Conservation (phyloP, 2,888 invertebrate species). For the Leptinotarsa juncta region DNA sequence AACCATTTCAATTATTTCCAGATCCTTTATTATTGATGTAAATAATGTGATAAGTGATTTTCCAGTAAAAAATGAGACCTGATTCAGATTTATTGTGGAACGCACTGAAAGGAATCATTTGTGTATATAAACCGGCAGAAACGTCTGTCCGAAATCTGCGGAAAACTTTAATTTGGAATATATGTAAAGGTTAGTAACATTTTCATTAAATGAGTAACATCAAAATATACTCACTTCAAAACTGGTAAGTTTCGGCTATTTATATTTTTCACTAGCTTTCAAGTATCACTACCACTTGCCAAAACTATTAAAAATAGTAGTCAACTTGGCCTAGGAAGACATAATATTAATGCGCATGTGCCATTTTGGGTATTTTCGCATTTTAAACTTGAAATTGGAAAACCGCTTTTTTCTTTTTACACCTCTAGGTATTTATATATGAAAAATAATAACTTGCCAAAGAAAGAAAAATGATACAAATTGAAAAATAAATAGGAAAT, state of each 20-base stretch:
- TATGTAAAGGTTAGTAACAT: conserved; percentile 74
- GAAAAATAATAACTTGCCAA: too few relatives aligned
- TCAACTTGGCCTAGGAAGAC: conserved; percentile 3
- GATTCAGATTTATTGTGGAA: conserved; percentile 73
- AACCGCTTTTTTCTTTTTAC: not conserved
- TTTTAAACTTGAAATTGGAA: not conserved
- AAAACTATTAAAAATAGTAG: conserved; percentile 8
- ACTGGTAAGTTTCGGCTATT: not conserved
- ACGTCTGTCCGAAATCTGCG: conserved; percentile 69
- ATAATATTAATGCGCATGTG: conserved; percentile 28
- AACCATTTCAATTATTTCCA: not conserved
- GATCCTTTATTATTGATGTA: not conserved
- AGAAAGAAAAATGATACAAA: too few relatives aligned
- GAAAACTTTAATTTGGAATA: conserved; percentile 71
- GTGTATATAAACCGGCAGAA: conserved; percentile 82
- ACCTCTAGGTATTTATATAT: too few relatives aligned
- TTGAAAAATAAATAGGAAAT: too few relatives aligned
- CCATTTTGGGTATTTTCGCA: conserved; percentile 4
- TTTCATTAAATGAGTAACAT: not conserved
- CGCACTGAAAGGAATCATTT: conserved; percentile 79
- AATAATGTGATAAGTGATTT: not conserved
- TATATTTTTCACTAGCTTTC: conserved; percentile 18
- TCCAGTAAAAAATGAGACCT: conserved; percentile 43
- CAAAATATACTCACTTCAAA: not conserved
- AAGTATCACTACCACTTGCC: conserved; percentile 12